Evolutionary conservation across 2,797 vertebrate species (phyloP).

Genomic region (Urophycis tenuis): DNA sequence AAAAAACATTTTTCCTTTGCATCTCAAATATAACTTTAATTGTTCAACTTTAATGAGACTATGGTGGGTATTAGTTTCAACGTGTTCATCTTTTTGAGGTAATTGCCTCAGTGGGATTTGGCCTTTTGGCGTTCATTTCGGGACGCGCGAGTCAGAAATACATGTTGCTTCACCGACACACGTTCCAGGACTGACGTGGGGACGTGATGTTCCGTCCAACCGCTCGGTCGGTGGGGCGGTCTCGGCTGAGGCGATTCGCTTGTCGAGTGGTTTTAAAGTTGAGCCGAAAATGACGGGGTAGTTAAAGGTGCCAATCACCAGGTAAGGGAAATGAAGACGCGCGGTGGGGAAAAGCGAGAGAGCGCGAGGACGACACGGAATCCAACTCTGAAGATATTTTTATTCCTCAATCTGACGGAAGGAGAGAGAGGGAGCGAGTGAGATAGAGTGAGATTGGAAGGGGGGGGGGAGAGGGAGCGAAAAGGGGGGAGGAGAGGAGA

Average conservation of each 20-base stretch:
- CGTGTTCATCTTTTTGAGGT: conserved; percentile 38
- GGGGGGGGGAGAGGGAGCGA: neutral
- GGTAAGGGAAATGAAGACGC: neutral
- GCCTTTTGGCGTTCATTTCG: conserved; percentile 11
- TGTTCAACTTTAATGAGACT: conserved; percentile 45
- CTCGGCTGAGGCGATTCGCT: neutral
- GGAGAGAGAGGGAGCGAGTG: neutral
- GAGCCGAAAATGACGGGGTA: neutral
- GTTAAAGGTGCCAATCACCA: conserved; percentile 19
- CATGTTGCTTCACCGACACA: too few relatives aligned
- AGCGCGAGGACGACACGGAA: neutral
- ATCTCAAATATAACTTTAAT: conserved; percentile 56
- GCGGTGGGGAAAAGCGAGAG: neutral
- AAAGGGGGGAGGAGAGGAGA: neutral
- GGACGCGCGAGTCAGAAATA: too few relatives aligned
- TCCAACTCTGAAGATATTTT: neutral
- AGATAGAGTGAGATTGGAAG: too few relatives aligned
- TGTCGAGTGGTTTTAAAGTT: neutral
- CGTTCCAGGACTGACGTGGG: too few relatives aligned
- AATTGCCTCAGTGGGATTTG: conserved; percentile 27
- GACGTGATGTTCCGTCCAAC: neutral
- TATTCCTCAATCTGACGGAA: neutral
- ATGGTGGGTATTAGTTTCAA: conserved; percentile 62
- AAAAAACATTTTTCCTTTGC: conserved; percentile 44
- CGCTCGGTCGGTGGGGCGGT: conserved; percentile 6